Evolutionary conservation across 2,113 vertebrate genomes (phyloP).

Genomic region (Podocnemis expansa): DNA sequence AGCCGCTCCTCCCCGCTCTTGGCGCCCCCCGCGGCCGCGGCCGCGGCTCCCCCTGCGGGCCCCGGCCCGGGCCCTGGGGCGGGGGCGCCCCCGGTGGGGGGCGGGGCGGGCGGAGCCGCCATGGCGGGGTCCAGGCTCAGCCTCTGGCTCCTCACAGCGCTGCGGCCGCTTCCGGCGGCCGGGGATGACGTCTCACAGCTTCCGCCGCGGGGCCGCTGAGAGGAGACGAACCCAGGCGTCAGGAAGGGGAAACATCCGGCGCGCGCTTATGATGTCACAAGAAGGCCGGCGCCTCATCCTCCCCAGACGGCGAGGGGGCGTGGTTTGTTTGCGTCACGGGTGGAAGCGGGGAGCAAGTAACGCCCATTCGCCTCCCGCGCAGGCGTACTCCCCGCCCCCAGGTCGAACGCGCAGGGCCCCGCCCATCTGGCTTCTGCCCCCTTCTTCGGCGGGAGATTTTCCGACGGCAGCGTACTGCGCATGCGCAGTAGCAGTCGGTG

Average conservation of each 20-base stretch:
- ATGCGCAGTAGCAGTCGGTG: no score
- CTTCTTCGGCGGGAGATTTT: no score
- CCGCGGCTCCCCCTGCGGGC: constrained; percentile 20
- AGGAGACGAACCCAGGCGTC: no score
- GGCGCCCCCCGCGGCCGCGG: constrained; percentile 58
- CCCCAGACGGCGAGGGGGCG: no score
- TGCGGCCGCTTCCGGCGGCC: not conserved
- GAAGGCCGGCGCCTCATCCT: not conserved
- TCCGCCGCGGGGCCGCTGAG: not conserved
- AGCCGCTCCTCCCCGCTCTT: constrained; percentile 90
- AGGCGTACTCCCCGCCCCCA: no score
- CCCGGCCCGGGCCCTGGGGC: constrained; percentile 12
- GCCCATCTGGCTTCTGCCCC: no score
- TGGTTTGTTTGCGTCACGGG: no score
- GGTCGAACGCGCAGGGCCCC: no score
- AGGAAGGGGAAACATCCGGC: no score
- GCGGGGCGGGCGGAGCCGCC: constrained; percentile 38
- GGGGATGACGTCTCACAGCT: not conserved
- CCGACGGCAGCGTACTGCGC: no score
- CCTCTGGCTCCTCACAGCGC: not conserved
- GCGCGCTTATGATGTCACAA: not conserved
- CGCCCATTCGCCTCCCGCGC: no score
- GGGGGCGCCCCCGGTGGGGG: constrained; percentile 43
- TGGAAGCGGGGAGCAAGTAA: no score
- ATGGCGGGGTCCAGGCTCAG: not conserved